Evolutionary conservation across 1,140 invertebrate species (phyloP).

Genomic region (Magallana gigas): DNA sequence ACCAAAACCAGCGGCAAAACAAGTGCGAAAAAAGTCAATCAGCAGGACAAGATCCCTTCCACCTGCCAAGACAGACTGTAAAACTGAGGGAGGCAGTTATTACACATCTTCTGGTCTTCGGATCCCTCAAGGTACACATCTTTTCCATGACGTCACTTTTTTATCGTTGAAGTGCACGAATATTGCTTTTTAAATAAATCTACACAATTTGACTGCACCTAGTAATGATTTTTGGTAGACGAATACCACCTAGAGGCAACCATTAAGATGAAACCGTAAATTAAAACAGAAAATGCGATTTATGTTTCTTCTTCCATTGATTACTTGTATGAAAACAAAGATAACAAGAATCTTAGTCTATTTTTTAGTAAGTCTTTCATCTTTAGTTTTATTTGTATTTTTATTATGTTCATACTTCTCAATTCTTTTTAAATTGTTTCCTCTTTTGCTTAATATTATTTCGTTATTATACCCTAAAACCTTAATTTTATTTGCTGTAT

Average conservation of each 20-base stretch:
- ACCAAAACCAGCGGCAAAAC: constrained; percentile 54
- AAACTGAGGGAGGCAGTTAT: constrained; percentile 50
- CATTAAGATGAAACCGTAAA: neutral
- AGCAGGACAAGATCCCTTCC: constrained; percentile 48
- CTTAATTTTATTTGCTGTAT: neutral
- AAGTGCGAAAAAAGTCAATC: constrained; percentile 58
- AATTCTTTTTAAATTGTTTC: neutral
- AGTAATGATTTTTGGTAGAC: constrained; percentile 19
- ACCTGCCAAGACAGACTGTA: constrained; percentile 45
- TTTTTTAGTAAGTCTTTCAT: constrained; percentile 11
- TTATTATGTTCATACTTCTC: neutral
- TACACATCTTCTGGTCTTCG: constrained; percentile 64
- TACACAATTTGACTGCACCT: neutral
- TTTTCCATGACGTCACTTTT: constrained; percentile 28
- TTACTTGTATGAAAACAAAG: constrained; percentile 5
- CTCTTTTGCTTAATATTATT: neutral
- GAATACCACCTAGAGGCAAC: constrained; percentile 21
- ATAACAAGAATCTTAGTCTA: neutral
- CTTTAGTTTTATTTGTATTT: neutral
- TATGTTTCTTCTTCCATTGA: constrained; percentile 14
- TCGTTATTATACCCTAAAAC: too few species aligned
- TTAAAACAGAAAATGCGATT: neutral
- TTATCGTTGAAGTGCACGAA: constrained; percentile 28
- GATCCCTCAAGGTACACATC: constrained; percentile 67
- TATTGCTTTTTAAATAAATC: constrained; percentile 17